These are phyloP conservation scores for Gonatopus flavifemur DNA, from an alignment of 1,140 invertebrate genomes.

Conservation along the genomic window DNA sequence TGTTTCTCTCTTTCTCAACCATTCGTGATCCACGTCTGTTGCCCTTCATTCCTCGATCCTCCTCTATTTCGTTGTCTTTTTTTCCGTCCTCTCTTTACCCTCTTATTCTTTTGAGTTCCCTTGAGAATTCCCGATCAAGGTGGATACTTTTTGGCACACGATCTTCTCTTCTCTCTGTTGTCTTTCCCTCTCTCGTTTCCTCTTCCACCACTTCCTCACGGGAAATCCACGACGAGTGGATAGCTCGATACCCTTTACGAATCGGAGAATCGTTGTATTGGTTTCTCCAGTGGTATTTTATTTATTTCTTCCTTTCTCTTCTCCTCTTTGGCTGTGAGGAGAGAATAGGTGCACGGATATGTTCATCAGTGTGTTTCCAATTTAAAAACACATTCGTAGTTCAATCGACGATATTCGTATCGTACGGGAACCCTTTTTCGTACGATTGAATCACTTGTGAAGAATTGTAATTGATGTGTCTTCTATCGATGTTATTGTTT, in stretches of 20 bases:
- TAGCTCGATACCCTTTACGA: conserved; percentile 32
- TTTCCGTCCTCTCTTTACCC: conserved; percentile 1
- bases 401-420: no score
- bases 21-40: conserved; percentile 1
- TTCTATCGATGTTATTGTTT: no score
- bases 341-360: no score
- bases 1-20: not conserved
- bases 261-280: no score
- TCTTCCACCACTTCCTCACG: conserved; percentile 20
- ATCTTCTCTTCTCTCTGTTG: conserved; percentile 8
- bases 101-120: conserved; percentile 8
- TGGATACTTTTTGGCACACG: conserved; percentile 28
- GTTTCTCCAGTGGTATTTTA: no score
- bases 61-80: conserved; percentile 12
- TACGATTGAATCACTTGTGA: no score
- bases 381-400: no score
- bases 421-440: no score
- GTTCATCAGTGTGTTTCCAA: no score
- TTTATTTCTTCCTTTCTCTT: no score
- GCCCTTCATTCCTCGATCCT: conserved; percentile 14
- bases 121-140: conserved; percentile 31
- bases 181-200: conserved; percentile 10
- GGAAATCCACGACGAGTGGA: conserved; percentile 34
- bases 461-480: no score
- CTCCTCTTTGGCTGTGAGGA: no score